phyloP scores from a whole-genome alignment of 2,113 vertebrate genomes.

The Chinchilla lanigera region DNA sequence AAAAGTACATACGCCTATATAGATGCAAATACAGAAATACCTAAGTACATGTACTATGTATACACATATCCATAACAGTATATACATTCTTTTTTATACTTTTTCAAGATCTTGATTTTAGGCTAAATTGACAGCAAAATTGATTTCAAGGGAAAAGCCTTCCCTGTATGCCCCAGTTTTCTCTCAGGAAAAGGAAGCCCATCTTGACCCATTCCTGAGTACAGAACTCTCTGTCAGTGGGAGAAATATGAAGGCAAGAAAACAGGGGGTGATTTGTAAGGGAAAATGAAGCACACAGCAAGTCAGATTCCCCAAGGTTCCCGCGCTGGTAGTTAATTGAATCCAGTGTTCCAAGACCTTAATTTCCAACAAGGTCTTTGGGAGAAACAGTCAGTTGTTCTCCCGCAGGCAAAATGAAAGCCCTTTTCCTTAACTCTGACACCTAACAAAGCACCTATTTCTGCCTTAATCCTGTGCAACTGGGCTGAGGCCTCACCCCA shows the following conservation, averaged over 20 bases:
- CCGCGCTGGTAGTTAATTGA: slow-evolving; percentile 77
- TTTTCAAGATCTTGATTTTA: not conserved
- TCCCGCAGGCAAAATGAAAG: slow-evolving; percentile 80
- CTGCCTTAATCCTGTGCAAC: slow-evolving; percentile 51
- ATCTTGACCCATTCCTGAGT: not conserved
- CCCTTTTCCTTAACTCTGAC: slow-evolving; percentile 64
- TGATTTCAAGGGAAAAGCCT: not conserved
- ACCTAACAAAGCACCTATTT: slow-evolving; percentile 54
- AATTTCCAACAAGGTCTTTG: slow-evolving; percentile 80
- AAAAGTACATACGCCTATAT: not conserved
- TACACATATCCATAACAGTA: not conserved
- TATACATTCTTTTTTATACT: not conserved
- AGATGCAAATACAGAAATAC: not conserved
- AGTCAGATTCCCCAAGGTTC: slow-evolving; percentile 72
- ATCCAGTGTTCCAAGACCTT: slow-evolving; percentile 81
- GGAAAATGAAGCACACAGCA: slow-evolving; percentile 67
- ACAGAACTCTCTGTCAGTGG: slow-evolving; percentile 38
- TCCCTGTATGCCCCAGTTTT: not conserved
- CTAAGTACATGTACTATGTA: not conserved
- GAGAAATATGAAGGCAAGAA: slow-evolving; percentile 46
- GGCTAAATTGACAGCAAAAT: not conserved
- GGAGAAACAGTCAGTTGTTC: slow-evolving; percentile 61
- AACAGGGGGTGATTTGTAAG: slow-evolving; percentile 71
- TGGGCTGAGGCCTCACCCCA: not conserved
- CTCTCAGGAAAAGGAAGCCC: not conserved